Conservation (phyloP, 2,797 vertebrate species). For the Notoglanidium macrostoma region DNA sequence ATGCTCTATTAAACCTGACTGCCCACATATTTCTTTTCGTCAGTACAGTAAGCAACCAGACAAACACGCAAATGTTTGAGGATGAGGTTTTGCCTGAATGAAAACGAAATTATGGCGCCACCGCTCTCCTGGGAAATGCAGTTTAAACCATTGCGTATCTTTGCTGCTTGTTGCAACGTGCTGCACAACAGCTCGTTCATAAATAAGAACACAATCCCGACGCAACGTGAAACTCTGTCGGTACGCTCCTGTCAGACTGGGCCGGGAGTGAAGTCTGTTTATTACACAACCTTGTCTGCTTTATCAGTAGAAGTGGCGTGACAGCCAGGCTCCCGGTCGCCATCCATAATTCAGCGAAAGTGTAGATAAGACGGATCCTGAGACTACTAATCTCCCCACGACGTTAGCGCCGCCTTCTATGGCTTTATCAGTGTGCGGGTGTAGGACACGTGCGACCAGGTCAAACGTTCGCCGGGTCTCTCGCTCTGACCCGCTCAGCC, state of each 20-base stretch:
- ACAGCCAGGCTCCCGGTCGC: not conserved
- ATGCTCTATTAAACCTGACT: no score
- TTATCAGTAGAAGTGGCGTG: not conserved
- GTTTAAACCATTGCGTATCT: not conserved
- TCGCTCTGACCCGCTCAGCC: no score
- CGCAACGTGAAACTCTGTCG: not conserved
- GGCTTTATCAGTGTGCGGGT: not conserved
- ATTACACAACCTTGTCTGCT: no score
- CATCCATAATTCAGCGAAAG: not conserved
- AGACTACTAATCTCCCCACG: not conserved
- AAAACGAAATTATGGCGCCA: not conserved
- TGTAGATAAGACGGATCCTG: not conserved
- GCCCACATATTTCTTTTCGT: no score
- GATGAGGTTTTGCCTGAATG: not conserved
- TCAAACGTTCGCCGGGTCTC: not conserved
- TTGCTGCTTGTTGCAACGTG: not conserved
- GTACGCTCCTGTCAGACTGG: not conserved
- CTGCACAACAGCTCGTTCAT: not conserved
- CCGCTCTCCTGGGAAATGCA: not conserved
- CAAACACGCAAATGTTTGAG: no score
- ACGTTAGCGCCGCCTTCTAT: not conserved
- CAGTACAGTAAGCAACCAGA: no score
- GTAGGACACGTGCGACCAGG: not conserved
- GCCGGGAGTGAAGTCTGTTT: not conserved
- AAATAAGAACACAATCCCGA: not conserved